Percentiles rank a stretch among this genome's conserved stretches.
Evolutionary conservation across 2,797 vertebrate genomes (phyloP).

Genomic region (Brachyrhaphis roseni): DNA sequence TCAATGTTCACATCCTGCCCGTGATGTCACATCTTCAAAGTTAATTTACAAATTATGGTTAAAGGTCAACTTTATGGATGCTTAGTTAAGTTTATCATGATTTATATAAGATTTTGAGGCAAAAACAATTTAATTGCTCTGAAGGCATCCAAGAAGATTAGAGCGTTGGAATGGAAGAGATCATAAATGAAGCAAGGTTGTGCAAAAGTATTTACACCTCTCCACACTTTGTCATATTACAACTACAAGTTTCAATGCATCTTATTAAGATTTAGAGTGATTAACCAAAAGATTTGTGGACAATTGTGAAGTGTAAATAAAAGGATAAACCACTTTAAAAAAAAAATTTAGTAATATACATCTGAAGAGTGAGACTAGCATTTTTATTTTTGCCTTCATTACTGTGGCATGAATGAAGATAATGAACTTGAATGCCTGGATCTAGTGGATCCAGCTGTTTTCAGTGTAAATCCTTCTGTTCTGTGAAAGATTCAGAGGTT

Average conservation of each 20-base stretch:
- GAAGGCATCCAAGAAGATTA: slow-evolving; percentile 29
- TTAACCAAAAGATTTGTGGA: background rate
- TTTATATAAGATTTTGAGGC: slow-evolving; percentile 20
- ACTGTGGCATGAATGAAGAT: no score
- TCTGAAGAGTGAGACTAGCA: background rate
- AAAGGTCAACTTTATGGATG: background rate
- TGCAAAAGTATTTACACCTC: background rate
- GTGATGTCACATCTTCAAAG: slow-evolving; percentile 2
- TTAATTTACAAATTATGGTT: slow-evolving; percentile 13
- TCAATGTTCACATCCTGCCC: background rate
- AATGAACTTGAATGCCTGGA: no score
- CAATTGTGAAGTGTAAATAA: background rate
- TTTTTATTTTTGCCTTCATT: no score
- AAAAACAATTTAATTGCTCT: background rate
- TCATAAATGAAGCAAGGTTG: background rate
- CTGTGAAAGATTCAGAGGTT: no score
- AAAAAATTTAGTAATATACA: background rate
- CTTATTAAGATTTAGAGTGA: background rate
- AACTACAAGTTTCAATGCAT: background rate
- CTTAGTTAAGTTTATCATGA: slow-evolving; percentile 8
- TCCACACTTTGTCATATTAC: background rate
- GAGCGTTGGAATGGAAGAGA: slow-evolving; percentile 5
- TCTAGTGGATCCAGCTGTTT: no score
- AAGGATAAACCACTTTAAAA: background rate
- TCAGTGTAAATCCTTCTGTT: no score